Conservation (phyloP, 2,888 invertebrate genomes). For the Agrenia bidenticulata region DNA sequence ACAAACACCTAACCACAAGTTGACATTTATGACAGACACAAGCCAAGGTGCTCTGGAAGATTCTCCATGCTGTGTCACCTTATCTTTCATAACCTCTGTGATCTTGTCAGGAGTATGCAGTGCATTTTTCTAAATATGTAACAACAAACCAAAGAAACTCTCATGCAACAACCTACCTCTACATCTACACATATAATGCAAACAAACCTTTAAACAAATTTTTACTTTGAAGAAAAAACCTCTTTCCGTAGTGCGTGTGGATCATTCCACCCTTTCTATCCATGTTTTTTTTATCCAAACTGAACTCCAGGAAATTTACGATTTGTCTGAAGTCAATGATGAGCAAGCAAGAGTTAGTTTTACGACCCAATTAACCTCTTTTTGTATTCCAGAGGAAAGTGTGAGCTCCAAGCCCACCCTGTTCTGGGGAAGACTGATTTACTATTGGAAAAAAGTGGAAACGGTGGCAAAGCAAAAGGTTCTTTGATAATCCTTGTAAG, state of each 20-base stretch:
- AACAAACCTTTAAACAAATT: no score
- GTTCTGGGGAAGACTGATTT: conserved; percentile 13
- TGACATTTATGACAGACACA: conserved; percentile 53
- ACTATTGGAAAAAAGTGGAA: not conserved
- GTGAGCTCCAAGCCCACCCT: conserved; percentile 46
- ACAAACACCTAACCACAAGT: conserved; percentile 40
- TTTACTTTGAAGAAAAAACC: not conserved
- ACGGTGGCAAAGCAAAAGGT: no score
- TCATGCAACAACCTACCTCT: not conserved
- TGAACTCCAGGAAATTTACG: conserved; percentile 45
- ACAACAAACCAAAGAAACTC: conserved; percentile 4
- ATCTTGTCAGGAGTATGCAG: no score
- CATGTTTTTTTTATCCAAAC: not conserved
- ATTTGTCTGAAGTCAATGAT: conserved; percentile 45
- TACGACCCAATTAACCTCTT: conserved; percentile 52
- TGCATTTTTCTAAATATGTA: not conserved
- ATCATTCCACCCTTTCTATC: not conserved
- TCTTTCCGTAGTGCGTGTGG: not conserved
- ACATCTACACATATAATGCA: no score
- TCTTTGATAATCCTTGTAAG: no score
- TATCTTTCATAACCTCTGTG: not conserved
- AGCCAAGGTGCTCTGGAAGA: conserved; percentile 48
- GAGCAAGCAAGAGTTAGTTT: conserved; percentile 39
- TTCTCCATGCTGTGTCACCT: conserved; percentile 45
- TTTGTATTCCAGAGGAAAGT: conserved; percentile 23